phyloP scores from a whole-genome alignment of 2,797 vertebrate species.

The Pygocentrus nattereri region DNA sequence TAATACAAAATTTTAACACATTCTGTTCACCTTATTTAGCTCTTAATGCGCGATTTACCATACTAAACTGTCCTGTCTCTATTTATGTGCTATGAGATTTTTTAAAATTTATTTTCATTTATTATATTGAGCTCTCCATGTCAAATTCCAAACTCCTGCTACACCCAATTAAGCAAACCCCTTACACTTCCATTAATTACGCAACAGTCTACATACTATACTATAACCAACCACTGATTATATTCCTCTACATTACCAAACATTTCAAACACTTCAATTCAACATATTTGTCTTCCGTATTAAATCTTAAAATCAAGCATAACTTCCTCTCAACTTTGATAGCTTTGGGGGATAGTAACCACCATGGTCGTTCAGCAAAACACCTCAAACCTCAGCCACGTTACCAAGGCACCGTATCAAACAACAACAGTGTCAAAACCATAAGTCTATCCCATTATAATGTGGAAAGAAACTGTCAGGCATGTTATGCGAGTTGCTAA shows the following conservation, averaged over 20 bases:
- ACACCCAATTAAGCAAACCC: too few species aligned
- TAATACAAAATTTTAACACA: not conserved
- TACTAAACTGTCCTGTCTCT: not conserved
- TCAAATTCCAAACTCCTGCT: too few species aligned
- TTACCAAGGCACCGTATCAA: constrained; percentile 31
- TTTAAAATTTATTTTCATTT: not conserved
- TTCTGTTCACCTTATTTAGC: not conserved
- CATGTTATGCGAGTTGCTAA: constrained; percentile 42
- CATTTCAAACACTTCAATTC: not conserved
- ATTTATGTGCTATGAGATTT: not conserved
- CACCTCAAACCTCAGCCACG: constrained; percentile 13
- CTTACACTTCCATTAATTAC: too few species aligned
- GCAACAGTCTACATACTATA: too few species aligned
- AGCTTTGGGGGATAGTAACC: not conserved
- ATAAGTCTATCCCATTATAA: constrained; percentile 27
- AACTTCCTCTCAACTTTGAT: not conserved
- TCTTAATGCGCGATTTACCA: not conserved
- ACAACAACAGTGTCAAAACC: constrained; percentile 21
- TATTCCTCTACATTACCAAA: too few species aligned
- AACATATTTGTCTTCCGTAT: not conserved
- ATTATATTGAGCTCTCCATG: not conserved
- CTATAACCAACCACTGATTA: too few species aligned
- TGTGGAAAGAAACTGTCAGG: constrained; percentile 25
- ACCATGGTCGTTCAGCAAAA: not conserved
- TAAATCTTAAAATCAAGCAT: not conserved